Evolutionary conservation across 2,797 vertebrate species (phyloP), one percentile per base, ranked within the genome.

Genomic region (Pangasius mekongensis): DNA sequence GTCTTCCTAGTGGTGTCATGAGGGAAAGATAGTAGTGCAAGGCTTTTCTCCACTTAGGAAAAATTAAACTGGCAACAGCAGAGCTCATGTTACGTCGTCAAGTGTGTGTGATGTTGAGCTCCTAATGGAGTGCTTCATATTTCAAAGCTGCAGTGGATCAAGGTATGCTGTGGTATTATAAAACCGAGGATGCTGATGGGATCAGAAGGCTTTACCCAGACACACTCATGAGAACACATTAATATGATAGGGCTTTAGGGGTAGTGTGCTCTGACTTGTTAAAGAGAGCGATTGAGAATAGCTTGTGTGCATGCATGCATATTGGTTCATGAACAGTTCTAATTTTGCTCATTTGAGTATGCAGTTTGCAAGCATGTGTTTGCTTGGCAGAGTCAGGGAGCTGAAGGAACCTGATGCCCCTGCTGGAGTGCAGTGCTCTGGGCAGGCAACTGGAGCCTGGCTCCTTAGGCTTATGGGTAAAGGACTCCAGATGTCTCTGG

Each of bases 401-500:
- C 64, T 85, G 39, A 64, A 77, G 86, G 56, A 84, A 84, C 82
- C 89, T 85, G 52, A 87, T 87, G 80, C 88, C 85, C 52, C 39
- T 78, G 62, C 49, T 89, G 47, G 71, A 80, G 52, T 78, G 52
- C 73, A 78, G 39, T 80, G 89, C 89, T 87, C 27, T 85, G 86
- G 82, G 74, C 89, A 81, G 56, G 52, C 43, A 52, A 87, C 47
- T 74, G 87, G 81, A 88, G 74, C 58, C 74, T 81, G 88, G 43
- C 87, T 93, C n/a, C 39, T 33, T 84, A 81, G 62, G 73, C 90
- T 88, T 91, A 67, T 90, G 83, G 88, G 86, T 92, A 94, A 94
- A 86, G 91, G 87, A 83, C 73, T 94, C 89, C 94, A 95, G 94
- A 95, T 95, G 95, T 94, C 92, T 92, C 67, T 80, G 82, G 92